Percentiles rank a stretch among this genome's conserved stretches.
phyloP scores from a whole-genome alignment of 2,797 vertebrate genomes.

The Thripadectes ignobilis region DNA sequence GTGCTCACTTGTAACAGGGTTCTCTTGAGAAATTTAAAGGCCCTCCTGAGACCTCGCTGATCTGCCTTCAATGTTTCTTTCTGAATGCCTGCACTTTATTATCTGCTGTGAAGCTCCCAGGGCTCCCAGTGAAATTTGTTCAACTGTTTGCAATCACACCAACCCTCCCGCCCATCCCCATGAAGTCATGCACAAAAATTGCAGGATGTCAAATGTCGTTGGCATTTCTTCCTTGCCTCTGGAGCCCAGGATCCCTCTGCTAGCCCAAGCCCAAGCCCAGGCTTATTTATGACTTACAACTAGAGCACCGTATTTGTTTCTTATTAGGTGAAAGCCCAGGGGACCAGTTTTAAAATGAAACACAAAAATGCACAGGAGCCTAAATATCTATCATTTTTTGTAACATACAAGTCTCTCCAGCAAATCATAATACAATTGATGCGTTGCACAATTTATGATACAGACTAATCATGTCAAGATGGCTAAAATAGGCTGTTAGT shows the following conservation, averaged over 20 bases:
- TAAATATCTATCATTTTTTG: background rate
- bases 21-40: background rate
- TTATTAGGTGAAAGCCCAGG: slow-evolving; percentile 29
- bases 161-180: background rate
- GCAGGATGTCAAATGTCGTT: slow-evolving; percentile 49
- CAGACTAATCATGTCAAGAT: background rate
- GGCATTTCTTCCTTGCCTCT: slow-evolving; percentile 42
- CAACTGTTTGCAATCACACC: slow-evolving; percentile 42
- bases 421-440: background rate
- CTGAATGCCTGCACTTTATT: slow-evolving; percentile 7
- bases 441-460: background rate
- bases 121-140: slow-evolving; percentile 39
- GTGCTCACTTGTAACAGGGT: background rate
- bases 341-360: slow-evolving; percentile 17
- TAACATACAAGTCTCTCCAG: background rate
- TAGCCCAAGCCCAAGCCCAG: background rate
- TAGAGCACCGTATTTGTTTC: background rate
- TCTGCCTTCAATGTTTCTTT: background rate
- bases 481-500: slow-evolving; percentile 1
- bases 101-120: slow-evolving; percentile 18
- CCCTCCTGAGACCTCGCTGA: background rate
- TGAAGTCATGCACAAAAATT: slow-evolving; percentile 56
- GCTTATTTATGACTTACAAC: slow-evolving; percentile 36
- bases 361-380: background rate
- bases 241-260: slow-evolving; percentile 21